Conservation (phyloP, 2,797 vertebrate species). For the Pampus argenteus region DNA sequence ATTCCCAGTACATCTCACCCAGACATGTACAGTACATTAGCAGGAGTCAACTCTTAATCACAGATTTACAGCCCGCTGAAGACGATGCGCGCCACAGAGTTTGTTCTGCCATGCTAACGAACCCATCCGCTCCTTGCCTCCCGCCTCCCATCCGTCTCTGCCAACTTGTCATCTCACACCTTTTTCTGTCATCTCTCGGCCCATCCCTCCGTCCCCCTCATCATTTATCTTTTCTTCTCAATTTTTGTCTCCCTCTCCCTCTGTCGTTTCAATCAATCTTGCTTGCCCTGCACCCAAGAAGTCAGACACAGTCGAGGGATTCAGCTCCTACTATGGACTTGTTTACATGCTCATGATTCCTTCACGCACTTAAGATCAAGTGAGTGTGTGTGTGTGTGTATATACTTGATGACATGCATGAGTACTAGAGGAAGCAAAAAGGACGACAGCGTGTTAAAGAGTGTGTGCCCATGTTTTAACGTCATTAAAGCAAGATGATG, state of each 20-base stretch:
- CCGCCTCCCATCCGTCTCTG: conserved; percentile 42
- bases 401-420: not conserved
- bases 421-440: conserved; percentile 6
- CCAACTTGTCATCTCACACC: conserved; percentile 54
- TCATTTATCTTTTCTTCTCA: conserved; percentile 50
- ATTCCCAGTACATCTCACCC: conserved; percentile 59
- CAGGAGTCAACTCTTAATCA: conserved; percentile 62
- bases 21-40: conserved; percentile 61
- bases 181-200: conserved; percentile 42
- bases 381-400: not conserved
- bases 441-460: not conserved
- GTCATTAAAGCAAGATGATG: conserved; percentile 12
- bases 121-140: conserved; percentile 30
- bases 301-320: conserved; percentile 24
- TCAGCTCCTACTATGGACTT: conserved; percentile 60
- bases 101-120: conserved; percentile 45
- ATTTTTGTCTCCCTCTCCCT: conserved; percentile 21
- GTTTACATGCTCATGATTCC: conserved; percentile 55
- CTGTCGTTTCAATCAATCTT: conserved; percentile 42
- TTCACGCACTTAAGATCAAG: conserved; percentile 38
- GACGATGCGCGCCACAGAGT: conserved; percentile 7
- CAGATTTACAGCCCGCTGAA: conserved; percentile 56
- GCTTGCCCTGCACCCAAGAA: conserved; percentile 11
- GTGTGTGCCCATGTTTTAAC: not conserved
- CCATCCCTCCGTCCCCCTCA: conserved; percentile 47